Percentiles rank a stretch among this genome's conserved stretches.
phyloP scores from a whole-genome alignment of 1,140 invertebrate genomes.

The Cylas formicarius region DNA sequence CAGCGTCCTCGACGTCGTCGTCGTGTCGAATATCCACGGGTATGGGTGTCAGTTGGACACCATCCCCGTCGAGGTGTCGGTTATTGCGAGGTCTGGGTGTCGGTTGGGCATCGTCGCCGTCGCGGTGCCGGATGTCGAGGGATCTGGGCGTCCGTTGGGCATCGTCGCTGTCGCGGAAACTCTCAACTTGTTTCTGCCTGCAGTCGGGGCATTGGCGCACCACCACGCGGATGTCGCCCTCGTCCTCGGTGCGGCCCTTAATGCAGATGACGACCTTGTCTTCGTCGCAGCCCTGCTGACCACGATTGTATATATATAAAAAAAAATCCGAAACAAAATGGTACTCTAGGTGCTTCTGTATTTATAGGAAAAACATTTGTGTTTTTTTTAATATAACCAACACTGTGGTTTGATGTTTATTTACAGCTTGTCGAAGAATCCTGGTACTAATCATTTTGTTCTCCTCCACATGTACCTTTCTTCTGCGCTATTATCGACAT shows the following conservation, averaged over 20 bases:
- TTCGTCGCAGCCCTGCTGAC: slow-evolving; percentile 15
- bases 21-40: neutral
- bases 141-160: neutral
- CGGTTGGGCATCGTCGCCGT: neutral
- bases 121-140: neutral
- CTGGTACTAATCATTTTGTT: too few species aligned
- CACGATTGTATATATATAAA: too few species aligned
- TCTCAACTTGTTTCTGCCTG: slow-evolving; percentile 6
- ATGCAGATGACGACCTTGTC: slow-evolving; percentile 26
- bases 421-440: too few species aligned
- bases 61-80: neutral
- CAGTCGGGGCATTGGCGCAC: slow-evolving; percentile 30
- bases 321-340: too few species aligned
- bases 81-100: neutral
- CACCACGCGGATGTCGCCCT: slow-evolving; percentile 25
- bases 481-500: too few species aligned
- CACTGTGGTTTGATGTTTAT: too few species aligned
- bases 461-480: too few species aligned
- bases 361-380: too few species aligned
- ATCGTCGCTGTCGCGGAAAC: neutral
- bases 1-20: neutral
- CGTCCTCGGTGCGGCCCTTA: slow-evolving; percentile 24
- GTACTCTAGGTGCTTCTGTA: too few species aligned
- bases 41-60: neutral
- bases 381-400: too few species aligned